phyloP scores from a whole-genome alignment of 2,113 vertebrate species.

The Pteruthius melanotis region DNA sequence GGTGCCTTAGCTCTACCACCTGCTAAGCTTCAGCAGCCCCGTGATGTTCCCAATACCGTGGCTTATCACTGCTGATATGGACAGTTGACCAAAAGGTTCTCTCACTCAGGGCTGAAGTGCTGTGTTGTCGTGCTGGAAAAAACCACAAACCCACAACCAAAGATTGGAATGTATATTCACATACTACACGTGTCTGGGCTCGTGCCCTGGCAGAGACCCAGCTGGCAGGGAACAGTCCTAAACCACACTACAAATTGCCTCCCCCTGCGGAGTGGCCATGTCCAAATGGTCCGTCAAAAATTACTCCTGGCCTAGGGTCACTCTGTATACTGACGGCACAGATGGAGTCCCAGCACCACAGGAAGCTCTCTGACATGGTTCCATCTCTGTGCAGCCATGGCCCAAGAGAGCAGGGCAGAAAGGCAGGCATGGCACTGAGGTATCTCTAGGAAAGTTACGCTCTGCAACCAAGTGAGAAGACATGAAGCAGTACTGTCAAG shows the following conservation, averaged over 20 bases:
- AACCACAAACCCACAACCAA: neutral
- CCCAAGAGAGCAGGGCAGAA: neutral
- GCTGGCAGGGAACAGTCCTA: neutral
- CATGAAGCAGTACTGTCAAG: neutral
- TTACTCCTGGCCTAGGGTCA: neutral
- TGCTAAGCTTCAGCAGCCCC: neutral
- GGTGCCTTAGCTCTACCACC: neutral
- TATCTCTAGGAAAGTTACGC: neutral
- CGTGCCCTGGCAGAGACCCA: neutral
- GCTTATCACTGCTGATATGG: neutral
- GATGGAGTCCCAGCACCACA: rapidly evolving
- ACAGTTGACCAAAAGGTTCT: neutral
- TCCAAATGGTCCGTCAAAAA: neutral
- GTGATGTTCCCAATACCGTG: rapidly evolving
- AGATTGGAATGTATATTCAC: neutral
- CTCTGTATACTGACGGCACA: rapidly evolving
- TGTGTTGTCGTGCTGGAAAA: neutral
- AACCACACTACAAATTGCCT: neutral
- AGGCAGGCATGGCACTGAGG: neutral
- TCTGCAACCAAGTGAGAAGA: neutral
- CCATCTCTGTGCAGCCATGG: rapidly evolving
- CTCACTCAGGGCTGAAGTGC: neutral
- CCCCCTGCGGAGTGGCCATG: neutral
- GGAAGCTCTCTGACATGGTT: neutral
- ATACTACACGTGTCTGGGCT: neutral